Conservation (phyloP, 1,140 invertebrate genomes). For the Drosophila takahashii region DNA sequence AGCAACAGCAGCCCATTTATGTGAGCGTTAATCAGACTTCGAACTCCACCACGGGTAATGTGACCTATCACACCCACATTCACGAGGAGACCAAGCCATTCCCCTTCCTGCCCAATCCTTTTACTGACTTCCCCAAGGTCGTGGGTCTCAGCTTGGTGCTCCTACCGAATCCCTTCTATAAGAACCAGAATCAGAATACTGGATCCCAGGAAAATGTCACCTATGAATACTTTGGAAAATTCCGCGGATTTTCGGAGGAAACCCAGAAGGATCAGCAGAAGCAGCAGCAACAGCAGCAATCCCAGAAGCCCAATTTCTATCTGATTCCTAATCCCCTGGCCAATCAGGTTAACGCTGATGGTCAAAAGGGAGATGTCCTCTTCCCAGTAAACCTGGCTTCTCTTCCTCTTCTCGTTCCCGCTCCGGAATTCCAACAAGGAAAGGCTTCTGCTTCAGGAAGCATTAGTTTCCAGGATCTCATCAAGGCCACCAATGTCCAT, state of each 20-base stretch:
- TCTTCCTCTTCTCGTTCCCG: constrained; percentile 36
- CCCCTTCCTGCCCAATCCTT: constrained; percentile 63
- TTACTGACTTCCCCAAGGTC: constrained; percentile 44
- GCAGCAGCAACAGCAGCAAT: background rate
- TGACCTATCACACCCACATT: constrained; percentile 17
- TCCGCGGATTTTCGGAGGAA: constrained; percentile 26
- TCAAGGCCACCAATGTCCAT: constrained; percentile 34
- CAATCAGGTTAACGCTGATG: constrained; percentile 1
- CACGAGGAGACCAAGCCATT: constrained; percentile 32
- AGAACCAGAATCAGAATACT: constrained; percentile 16
- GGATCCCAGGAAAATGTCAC: background rate
- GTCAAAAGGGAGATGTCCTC: constrained; percentile 20
- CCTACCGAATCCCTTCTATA: constrained; percentile 39
- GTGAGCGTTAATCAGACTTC: background rate
- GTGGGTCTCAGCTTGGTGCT: constrained; percentile 45
- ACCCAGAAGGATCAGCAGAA: constrained; percentile 6
- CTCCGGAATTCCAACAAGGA: background rate
- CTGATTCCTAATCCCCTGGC: constrained; percentile 43
- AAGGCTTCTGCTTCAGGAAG: background rate
- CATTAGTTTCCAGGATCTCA: constrained; percentile 31
- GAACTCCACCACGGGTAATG: constrained; percentile 14
- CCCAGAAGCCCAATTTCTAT: constrained; percentile 32
- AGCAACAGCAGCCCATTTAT: constrained; percentile 7
- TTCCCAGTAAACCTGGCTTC: constrained; percentile 42
- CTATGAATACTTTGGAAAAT: constrained; percentile 17